These are phyloP conservation scores for Tichodroma muraria DNA, from an alignment of 2,113 vertebrate genomes.

Conservation along the genomic window DNA sequence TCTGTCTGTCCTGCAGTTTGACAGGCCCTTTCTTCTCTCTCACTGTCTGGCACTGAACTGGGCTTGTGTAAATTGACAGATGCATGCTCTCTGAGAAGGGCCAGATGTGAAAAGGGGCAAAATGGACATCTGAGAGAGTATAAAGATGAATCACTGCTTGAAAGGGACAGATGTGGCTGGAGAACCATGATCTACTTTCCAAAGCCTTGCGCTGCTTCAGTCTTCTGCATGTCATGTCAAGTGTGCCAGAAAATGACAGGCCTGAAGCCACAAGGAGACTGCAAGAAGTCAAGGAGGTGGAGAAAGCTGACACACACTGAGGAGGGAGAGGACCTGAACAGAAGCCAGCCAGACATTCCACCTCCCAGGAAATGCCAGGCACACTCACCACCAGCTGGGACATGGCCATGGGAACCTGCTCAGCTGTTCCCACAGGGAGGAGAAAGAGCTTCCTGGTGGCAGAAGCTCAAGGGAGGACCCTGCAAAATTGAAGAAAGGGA, in stretches of 20 bases:
- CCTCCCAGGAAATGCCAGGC: not conserved
- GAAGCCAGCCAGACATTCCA: not conserved
- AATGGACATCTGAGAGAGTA: not conserved
- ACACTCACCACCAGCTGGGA: not conserved
- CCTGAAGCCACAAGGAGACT: not conserved
- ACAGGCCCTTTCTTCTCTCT: not conserved
- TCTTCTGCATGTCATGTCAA: not conserved
- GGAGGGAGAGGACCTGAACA: not conserved
- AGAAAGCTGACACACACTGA: not conserved
- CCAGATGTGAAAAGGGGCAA: not conserved
- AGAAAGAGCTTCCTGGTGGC: not conserved
- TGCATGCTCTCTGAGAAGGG: not conserved
- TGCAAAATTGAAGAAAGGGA: too few species aligned
- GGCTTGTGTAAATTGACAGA: not conserved
- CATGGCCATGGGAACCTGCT: not conserved
- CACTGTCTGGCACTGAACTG: not conserved
- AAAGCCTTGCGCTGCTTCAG: not conserved
- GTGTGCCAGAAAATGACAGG: not conserved
- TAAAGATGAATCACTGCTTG: not conserved
- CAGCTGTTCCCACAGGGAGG: not conserved
- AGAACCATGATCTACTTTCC: not conserved
- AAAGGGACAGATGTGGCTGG: not conserved
- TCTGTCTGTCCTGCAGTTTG: not conserved
- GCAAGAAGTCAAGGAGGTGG: not conserved
- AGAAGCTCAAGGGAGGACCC: not conserved